Base-by-base conservation (phyloP, 2,113 vertebrate genomes). In the Oxygymnocypris stewartii region DNA sequence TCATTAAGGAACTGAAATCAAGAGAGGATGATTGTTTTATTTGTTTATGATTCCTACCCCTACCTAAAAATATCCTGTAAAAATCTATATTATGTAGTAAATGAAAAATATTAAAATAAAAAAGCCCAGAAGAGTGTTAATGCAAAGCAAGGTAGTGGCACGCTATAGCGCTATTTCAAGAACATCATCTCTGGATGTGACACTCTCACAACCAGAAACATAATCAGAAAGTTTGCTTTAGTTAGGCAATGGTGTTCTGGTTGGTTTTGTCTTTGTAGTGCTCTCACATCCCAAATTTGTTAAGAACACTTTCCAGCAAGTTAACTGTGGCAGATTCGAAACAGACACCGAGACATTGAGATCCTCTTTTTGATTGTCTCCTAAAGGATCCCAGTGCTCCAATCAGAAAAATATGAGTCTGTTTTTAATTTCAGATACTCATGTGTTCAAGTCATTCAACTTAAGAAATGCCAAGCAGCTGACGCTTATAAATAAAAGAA, bases 401-500 rank as follows among this genome's bases (percentile, higher is more conserved):
- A 89, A 89, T 89, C 89, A 80, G 31, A 81, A 63, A 61, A 81
- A 9, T 91, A n/a, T 0, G 14, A 93, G 92, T 94, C 93, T 95
- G 95, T 88, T 94, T 94, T 90, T 86, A 93, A 92, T 95, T 94
- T 94, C 84, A 88, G 85, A 86, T 85, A 84, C 91, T 84, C 73
- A 87, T 88, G 88, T 85, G 83, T 88, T 91, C 84, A 14, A 88
- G 88, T 86, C 91, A 89, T 85, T 91, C 88, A 88, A 85, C 88
- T 87, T 86, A 91, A 90, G 16, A 92, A 90, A 91, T 90, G 47
- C 10, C 84, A 93, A 93, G 90, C 92, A 92, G 94, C 92, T 92
- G 91, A 92, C 82, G 57, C 90, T 92, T 93, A 93, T 93, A 95
- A 94, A 94, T 94, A 93, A 94, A 92, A 94, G 89, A 93, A 47